Evolutionary conservation across 2,113 vertebrate species (phyloP), one percentile per base, ranked within the genome.

Genomic region (Parus major): DNA sequence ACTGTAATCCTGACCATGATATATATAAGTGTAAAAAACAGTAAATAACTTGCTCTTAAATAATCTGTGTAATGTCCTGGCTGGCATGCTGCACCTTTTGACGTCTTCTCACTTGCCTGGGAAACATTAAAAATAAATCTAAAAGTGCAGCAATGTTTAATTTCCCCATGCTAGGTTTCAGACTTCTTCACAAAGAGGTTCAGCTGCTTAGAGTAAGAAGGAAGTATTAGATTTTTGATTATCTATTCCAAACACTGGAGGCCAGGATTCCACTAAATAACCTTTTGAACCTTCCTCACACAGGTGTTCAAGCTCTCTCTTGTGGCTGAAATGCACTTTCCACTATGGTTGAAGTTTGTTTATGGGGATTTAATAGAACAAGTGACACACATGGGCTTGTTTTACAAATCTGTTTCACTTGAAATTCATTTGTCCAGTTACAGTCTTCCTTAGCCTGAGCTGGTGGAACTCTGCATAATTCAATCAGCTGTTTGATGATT

Each of bases 151-250:
- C 0, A 0, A 64, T 82, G 41, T 96, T 96, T 96, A 90, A 95
- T 96, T 96, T 96, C 56, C 69, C 57, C 57, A 36, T 94, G 86
- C 77, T 65, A 91, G 82, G 35, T 96, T 97, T 94, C 77, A 78
- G 86, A 36, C 23, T 89, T 77, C 20, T 82, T 84, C 70, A 86
- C 61, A n/a, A 60, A 66, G 89, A 93, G 61, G 35, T 96, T 96
- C 93, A 95, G 85, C 85, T 94, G 89, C 81, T 70, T 69, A 72
- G 65, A 84, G 29, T 75, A 63, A 59, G 87, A 93, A 73, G 71
- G 50, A 77, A 94, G 90, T 97, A 94, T 94, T 95, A 96, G 92
- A 86, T 94, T 96, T 96, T 95, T 96, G 92, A 96, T 97, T 97
- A 91, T 92, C 88, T 96, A 19, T 72, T 39, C 66, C 24, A 23